Evolutionary conservation across 2,797 vertebrate species (phyloP), one percentile per base, ranked within the genome.

Genomic region (Allobates femoralis): DNA sequence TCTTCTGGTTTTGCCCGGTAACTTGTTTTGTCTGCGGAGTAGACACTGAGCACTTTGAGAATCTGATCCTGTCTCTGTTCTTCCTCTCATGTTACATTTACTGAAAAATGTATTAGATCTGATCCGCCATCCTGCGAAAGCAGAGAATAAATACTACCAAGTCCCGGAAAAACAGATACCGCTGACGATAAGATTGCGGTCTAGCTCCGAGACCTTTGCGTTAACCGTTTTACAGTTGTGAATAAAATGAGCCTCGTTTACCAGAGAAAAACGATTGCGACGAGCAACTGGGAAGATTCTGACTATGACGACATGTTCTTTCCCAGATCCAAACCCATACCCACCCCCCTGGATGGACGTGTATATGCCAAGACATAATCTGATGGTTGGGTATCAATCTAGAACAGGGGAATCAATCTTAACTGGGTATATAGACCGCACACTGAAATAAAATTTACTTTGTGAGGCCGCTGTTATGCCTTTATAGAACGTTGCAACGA

Each of bases 21-120:
- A 56, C 19, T 41, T 23, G 82, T 56, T 77, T 37, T 82, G 85
- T 86, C 73, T 80, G 21, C 1, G 3, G 80, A 21, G 0, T 0
- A 21, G 83, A 74, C 83, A 81, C 89, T 78, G 14, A 88, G 88
- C 74, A 86, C 86, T 77, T 89, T 86, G 86, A 90, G 83, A 71
- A 82, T 74, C 82, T 60, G 74, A 92, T 89, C 88, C 86, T 88
- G 85, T 86, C 53, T 84, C 67, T 71, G 41, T 53, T 85, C 41
- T 90, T 76, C 66, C 82, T 75, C 58, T 34, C 73, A 66, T 89
- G 90, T 89, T 77, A 50, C 84, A 87, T 77, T n/a, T 37, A 64
- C 62, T 77, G 79, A 89, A 86, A 86, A 85, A 81, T 50, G 69
- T 86, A 56, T 84, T 86, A 89, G 79, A 86, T 75, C 74, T 58